These are phyloP conservation scores for Oryctes rhinoceros DNA, from an alignment of 1,140 invertebrate species.

Conservation along the genomic window DNA sequence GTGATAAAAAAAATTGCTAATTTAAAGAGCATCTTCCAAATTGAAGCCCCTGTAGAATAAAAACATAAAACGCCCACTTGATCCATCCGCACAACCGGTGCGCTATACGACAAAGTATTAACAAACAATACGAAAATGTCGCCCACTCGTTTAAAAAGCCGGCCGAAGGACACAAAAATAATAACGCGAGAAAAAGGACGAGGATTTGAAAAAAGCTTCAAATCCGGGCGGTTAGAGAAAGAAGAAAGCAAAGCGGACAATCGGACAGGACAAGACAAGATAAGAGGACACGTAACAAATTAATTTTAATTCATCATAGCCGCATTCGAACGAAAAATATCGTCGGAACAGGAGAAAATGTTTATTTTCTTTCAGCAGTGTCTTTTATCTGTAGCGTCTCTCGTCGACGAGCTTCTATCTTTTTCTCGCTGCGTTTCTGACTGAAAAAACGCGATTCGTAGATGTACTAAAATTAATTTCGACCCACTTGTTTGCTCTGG, in stretches of 20 bases:
- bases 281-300: constrained; percentile 29
- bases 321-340: neutral
- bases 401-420: neutral
- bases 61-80: too few relatives aligned
- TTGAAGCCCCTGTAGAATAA: too few relatives aligned
- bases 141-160: too few relatives aligned
- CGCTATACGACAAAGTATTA: too few relatives aligned
- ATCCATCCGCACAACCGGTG: too few relatives aligned
- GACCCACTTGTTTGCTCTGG: constrained; percentile 24
- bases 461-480: constrained; percentile 32
- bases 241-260: neutral
- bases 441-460: neutral
- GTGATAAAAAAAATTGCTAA: too few relatives aligned
- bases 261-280: neutral
- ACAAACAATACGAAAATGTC: too few relatives aligned
- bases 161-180: too few relatives aligned
- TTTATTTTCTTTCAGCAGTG: neutral
- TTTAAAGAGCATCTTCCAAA: too few relatives aligned
- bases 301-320: constrained; percentile 27
- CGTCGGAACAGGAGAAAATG: neutral
- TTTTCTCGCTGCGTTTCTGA: too few relatives aligned
- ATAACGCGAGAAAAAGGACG: too few relatives aligned
- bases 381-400: neutral
- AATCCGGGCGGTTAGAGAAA: neutral
- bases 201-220: neutral